Evolutionary conservation across 2,113 vertebrate species (phyloP).

Genomic region (Xenopus borealis): DNA sequence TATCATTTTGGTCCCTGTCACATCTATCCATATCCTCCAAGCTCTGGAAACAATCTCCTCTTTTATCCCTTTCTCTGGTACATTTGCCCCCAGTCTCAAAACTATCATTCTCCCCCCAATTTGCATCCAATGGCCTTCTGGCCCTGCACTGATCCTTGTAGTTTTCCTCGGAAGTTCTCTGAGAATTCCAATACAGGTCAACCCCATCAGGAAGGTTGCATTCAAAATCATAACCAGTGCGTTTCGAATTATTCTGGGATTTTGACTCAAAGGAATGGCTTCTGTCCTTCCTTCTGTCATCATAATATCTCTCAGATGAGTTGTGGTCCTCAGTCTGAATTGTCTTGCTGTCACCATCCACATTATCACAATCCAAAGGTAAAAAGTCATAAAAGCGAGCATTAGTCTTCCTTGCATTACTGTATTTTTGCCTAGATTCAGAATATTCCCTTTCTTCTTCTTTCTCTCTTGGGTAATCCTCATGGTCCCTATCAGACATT

Average conservation of each 20-base stretch:
- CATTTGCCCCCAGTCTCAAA: not conserved
- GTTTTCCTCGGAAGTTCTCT: not conserved
- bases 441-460: not conserved
- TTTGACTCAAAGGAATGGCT: conserved; percentile 29
- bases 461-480: conserved; percentile 18
- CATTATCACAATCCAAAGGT: conserved; percentile 35
- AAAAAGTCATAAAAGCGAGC: conserved; percentile 10
- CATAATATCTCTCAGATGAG: conserved; percentile 17
- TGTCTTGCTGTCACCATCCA: not conserved
- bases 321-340: not conserved
- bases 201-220: conserved; percentile 33
- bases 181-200: conserved; percentile 1
- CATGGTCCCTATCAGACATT: conserved; percentile 3
- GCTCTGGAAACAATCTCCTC: no score
- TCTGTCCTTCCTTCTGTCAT: conserved; percentile 1
- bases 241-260: conserved; percentile 6
- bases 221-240: conserved; percentile 38
- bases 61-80: not conserved
- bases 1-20: not conserved
- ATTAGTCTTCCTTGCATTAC: conserved; percentile 14
- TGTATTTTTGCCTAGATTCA: conserved; percentile 1
- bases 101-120: not conserved
- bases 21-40: conserved; percentile 1
- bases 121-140: conserved; percentile 15
- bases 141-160: conserved; percentile 1